phyloP scores from a whole-genome alignment of 2,113 vertebrate genomes.

The Elephantulus edwardii region DNA sequence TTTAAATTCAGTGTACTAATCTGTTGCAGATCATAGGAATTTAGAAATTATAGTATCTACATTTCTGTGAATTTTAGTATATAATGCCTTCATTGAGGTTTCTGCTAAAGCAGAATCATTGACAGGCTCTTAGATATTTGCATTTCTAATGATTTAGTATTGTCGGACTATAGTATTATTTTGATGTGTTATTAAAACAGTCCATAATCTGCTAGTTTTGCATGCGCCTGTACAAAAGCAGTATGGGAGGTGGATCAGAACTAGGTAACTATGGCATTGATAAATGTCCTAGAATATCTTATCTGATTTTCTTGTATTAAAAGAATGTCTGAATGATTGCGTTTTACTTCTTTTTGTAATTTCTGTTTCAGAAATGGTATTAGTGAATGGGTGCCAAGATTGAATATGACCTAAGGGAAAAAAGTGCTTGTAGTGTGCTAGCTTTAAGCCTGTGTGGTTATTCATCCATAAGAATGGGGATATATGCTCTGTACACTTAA shows the following conservation, averaged over 20 bases:
- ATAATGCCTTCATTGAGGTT: constrained; percentile 60
- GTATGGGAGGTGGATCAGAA: constrained; percentile 74
- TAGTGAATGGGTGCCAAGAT: constrained; percentile 79
- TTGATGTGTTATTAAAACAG: constrained; percentile 78
- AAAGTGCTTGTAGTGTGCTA: constrained; percentile 57
- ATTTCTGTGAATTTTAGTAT: constrained; percentile 65
- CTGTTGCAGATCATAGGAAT: constrained; percentile 48
- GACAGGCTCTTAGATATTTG: constrained; percentile 67
- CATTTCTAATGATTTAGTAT: constrained; percentile 76
- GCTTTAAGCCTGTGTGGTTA: constrained; percentile 66
- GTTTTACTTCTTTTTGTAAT: constrained; percentile 63
- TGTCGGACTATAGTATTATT: constrained; percentile 81
- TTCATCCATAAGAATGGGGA: constrained; percentile 74
- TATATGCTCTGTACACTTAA: constrained; percentile 77
- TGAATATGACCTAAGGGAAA: constrained; percentile 78
- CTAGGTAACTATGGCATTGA: constrained; percentile 79
- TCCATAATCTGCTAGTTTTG: constrained; percentile 82
- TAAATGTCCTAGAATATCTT: constrained; percentile 73
- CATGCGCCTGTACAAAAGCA: constrained; percentile 82
- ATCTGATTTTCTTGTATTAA: constrained; percentile 67
- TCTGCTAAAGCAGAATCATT: constrained; percentile 75
- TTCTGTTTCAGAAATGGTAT: constrained; percentile 73
- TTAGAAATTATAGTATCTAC: constrained; percentile 53
- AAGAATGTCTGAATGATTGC: constrained; percentile 69
- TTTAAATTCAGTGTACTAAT: constrained; percentile 52